These are phyloP conservation scores for Ichneumon xanthorius DNA, from an alignment of 2,888 invertebrate species.

Conservation along the genomic window DNA sequence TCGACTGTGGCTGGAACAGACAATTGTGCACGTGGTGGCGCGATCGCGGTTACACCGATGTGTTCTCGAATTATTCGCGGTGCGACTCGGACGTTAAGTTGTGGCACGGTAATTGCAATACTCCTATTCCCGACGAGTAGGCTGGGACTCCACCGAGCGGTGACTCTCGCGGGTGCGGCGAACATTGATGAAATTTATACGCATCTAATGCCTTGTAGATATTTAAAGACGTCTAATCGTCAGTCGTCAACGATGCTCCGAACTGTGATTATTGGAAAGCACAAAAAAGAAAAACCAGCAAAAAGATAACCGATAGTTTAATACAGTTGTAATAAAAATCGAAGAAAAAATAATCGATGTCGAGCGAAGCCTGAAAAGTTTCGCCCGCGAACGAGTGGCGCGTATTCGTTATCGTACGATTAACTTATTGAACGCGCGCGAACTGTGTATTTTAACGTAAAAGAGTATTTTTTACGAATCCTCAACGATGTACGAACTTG, in stretches of 20 bases:
- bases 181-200: background rate
- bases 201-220: constrained; percentile 56
- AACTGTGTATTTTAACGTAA: constrained; percentile 5
- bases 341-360: too few species aligned
- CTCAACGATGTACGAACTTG: constrained; percentile 3
- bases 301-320: constrained; percentile 1
- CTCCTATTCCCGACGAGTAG: constrained; percentile 87
- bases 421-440: constrained; percentile 53
- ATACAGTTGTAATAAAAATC: too few species aligned
- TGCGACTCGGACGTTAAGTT: constrained; percentile 89
- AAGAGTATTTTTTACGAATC: constrained; percentile 44
- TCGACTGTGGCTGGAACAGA: constrained; percentile 93
- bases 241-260: constrained; percentile 38
- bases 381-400: background rate
- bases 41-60: constrained; percentile 90
- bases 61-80: constrained; percentile 90
- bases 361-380: background rate
- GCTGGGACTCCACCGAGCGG: background rate
- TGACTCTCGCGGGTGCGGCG: background rate
- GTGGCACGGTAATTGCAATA: constrained; percentile 92
- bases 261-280: constrained; percentile 61
- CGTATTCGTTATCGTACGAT: constrained; percentile 26
- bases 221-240: constrained; percentile 37
- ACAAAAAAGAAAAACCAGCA: constrained; percentile 28
- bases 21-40: constrained; percentile 94